A percentile compares a stretch with the other conserved stretches of the same genome.
Evolutionary conservation across 30 jellyfish, hydroid and myxozoan species (phyloP).

Genomic region (Aurelia sp.): DNA sequence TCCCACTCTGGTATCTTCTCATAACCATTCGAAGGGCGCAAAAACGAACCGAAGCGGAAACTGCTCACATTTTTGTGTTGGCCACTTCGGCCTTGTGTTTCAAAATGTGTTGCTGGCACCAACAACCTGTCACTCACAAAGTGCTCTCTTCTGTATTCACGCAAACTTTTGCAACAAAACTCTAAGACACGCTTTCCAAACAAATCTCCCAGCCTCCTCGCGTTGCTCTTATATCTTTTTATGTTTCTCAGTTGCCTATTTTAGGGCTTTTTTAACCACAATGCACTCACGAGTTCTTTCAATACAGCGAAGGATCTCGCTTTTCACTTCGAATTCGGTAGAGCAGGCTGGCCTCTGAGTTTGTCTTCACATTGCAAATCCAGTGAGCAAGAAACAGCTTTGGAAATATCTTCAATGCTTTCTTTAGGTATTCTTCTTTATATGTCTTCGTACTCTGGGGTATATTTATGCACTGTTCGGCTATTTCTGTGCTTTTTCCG

Average conservation of each 20-base stretch:
- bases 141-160: not conserved
- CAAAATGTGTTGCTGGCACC: conserved; percentile 2
- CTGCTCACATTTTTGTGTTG: not conserved
- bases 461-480: not conserved
- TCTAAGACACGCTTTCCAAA: not conserved
- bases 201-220: not conserved
- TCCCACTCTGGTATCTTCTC: not conserved
- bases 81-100: not conserved
- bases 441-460: not conserved
- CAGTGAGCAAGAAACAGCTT: not conserved
- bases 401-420: not conserved
- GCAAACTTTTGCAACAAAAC: not conserved
- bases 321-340: not conserved
- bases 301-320: not conserved
- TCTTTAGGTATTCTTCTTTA: not conserved
- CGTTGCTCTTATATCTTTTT: not conserved
- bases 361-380: not conserved
- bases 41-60: not conserved
- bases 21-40: not conserved
- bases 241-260: not conserved
- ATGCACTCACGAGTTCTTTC: conserved; percentile 5
- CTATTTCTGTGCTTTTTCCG: not conserved
- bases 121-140: not conserved
- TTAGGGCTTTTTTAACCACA: not conserved
- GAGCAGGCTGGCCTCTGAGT: not conserved